Base-by-base conservation (phyloP, 2,888 invertebrate genomes). In the Drosophila lutescens region DNA sequence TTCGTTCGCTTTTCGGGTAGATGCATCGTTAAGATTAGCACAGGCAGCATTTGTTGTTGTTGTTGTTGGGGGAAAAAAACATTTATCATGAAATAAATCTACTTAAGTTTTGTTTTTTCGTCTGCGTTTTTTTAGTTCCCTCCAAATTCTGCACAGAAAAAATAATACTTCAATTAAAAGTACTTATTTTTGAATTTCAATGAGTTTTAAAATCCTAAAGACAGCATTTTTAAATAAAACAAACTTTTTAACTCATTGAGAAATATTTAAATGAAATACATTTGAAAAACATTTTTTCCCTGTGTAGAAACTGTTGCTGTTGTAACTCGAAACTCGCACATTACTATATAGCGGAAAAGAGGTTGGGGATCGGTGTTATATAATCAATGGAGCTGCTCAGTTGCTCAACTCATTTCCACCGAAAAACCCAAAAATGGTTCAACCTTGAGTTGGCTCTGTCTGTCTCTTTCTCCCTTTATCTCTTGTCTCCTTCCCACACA, bases 61-160 rank as follows among this genome's bases (percentile, higher is more conserved):
- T 76, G 60, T 38, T 30, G 30, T 30, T 30, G 30, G 30, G 8
- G 8, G 47, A 54, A 53, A 75, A 56, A 85, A 80, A 77, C 86
- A 85, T 84, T 84, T 85, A 85, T 85, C 84, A 85, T 74, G 79
- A 85, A 87, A 85, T 85, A 87, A 87, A 85, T 85, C 84, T 87
- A 85, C 87, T 80, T 62, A 79, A 79, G 60, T 80, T 85, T 74
- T 69, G 60, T 49, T 61, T 53, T 38, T 46, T 63, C 63, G 62
- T 56, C 68, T 59, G 66, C 26, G 38, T 67, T 50, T 46, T 76
- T 40, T 54, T 34, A 34, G 34, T 34, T 32, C 62, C 74, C 59
- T 46, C 53, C 58, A 57, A 67, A 43, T 55, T 58, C 8, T 32
- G 17, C 15, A 20, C 34, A 34, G 32, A 17, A 15, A 15, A 34